Conservation (phyloP, 2,113 vertebrate species). For the Parotia lawesii region DNA sequence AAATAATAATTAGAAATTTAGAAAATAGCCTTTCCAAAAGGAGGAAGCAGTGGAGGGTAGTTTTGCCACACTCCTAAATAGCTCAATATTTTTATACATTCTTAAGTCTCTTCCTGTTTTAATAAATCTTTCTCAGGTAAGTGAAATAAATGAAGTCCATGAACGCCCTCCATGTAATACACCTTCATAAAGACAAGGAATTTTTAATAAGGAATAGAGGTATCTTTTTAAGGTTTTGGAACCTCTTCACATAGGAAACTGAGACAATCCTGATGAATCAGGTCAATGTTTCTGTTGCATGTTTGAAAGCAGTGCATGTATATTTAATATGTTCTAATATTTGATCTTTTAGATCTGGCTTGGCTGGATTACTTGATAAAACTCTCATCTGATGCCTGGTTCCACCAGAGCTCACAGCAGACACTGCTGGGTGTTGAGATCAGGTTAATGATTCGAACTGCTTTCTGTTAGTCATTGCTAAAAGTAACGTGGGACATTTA, state of each 20-base stretch:
- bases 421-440: background rate
- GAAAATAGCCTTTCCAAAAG: background rate
- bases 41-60: background rate
- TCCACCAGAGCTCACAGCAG: background rate
- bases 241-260: background rate
- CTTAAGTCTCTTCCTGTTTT: background rate
- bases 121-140: background rate
- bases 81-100: background rate
- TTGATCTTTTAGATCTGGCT: background rate
- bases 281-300: background rate
- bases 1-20: background rate
- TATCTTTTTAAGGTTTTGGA: background rate
- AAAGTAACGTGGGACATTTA: background rate
- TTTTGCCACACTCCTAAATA: background rate
- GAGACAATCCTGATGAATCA: background rate
- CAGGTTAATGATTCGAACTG: background rate
- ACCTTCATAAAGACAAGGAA: background rate
- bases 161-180: background rate
- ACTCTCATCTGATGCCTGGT: background rate
- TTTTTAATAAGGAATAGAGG: background rate
- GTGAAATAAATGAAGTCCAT: background rate
- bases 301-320: background rate
- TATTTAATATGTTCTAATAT: constrained; percentile 13
- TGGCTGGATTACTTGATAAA: background rate
- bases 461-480: background rate